These are phyloP conservation scores for Olivierus martensii DNA, from an alignment of 1,140 invertebrate species.

Conservation along the genomic window DNA sequence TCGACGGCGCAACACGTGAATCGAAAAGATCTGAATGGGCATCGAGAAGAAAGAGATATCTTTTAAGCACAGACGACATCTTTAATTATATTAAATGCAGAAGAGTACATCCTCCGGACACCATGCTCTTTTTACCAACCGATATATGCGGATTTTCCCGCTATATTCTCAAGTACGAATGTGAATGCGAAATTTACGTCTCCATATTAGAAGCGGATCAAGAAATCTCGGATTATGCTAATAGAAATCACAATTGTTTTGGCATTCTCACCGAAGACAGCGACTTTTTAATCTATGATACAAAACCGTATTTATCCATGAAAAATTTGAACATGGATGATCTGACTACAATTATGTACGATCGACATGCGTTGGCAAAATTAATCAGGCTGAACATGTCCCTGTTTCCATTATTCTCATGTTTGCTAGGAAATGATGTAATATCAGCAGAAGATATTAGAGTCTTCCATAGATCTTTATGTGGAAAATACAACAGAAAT, in stretches of 20 bases:
- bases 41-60: slow-evolving; percentile 21
- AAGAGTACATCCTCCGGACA: slow-evolving; percentile 16
- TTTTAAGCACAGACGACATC: slow-evolving; percentile 22
- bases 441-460: slow-evolving; percentile 22
- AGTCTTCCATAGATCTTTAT: slow-evolving; percentile 19
- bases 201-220: slow-evolving; percentile 28
- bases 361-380: slow-evolving; percentile 22
- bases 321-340: slow-evolving; percentile 24
- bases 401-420: slow-evolving; percentile 27
- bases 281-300: slow-evolving; percentile 28
- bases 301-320: slow-evolving; percentile 25
- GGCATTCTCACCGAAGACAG: slow-evolving; percentile 29
- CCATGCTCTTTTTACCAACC: slow-evolving; percentile 24
- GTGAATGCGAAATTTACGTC: slow-evolving; percentile 19
- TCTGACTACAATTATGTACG: slow-evolving; percentile 26
- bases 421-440: slow-evolving; percentile 29
- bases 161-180: slow-evolving; percentile 20
- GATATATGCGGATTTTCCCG: slow-evolving; percentile 21
- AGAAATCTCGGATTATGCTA: slow-evolving; percentile 27
- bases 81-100: slow-evolving; percentile 18
- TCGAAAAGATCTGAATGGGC: slow-evolving; percentile 27
- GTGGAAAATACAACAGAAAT: slow-evolving; percentile 14
- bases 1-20: slow-evolving; percentile 27
- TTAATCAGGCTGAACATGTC: slow-evolving; percentile 18
- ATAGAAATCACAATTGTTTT: slow-evolving; percentile 22